These are phyloP conservation scores for Collichthys lucidus DNA, from an alignment of 2,113 vertebrate species.

Conservation along the genomic window DNA sequence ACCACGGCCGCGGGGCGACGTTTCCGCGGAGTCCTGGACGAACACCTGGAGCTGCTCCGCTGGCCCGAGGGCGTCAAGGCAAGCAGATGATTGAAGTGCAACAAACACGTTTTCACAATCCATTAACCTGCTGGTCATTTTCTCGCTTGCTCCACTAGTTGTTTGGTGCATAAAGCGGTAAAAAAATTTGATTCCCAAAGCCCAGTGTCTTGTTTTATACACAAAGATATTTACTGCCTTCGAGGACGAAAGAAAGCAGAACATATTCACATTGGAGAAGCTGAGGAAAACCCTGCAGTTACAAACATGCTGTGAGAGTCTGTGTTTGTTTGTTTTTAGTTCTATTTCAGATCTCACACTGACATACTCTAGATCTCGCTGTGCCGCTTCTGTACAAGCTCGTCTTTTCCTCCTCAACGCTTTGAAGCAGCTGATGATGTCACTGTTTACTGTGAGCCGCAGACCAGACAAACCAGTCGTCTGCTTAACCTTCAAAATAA, in stretches of 20 bases:
- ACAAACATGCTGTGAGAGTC: too few relatives aligned
- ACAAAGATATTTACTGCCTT: too few relatives aligned
- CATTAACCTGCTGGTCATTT: too few relatives aligned
- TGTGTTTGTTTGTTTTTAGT: too few relatives aligned
- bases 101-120: too few relatives aligned
- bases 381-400: background rate
- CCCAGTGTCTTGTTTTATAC: too few relatives aligned
- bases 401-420: background rate
- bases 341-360: background rate
- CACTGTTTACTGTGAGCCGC: background rate
- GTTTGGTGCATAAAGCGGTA: too few relatives aligned
- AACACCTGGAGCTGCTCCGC: slow-evolving; percentile 85
- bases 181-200: too few relatives aligned
- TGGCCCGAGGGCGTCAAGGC: slow-evolving; percentile 83
- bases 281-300: too few relatives aligned
- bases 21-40: slow-evolving; percentile 82
- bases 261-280: too few relatives aligned
- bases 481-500: background rate
- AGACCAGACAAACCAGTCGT: background rate
- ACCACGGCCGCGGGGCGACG: slow-evolving; percentile 77
- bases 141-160: too few relatives aligned
- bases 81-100: slow-evolving; percentile 1
- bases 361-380: background rate
- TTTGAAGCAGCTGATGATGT: background rate
- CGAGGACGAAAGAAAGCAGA: too few relatives aligned